Percentiles rank a stretch among this genome's conserved stretches.
phyloP scores from a whole-genome alignment of 1,140 invertebrate genomes.

The Mactra quadrangularis region DNA sequence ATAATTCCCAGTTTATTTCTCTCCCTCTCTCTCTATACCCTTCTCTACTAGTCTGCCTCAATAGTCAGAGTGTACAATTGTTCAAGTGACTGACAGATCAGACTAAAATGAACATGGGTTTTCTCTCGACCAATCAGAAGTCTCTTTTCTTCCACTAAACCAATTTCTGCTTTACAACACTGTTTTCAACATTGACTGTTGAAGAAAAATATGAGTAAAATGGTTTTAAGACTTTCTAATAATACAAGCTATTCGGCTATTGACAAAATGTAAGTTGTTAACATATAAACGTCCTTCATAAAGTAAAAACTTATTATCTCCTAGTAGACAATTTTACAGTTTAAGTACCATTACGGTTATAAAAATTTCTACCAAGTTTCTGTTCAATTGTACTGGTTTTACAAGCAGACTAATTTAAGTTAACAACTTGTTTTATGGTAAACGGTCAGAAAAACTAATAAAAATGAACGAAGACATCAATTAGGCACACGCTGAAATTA shows the following conservation, averaged over 20 bases:
- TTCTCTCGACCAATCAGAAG: slow-evolving; percentile 33
- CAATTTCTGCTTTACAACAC: slow-evolving; percentile 29
- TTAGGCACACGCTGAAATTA: no score
- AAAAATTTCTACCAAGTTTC: not conserved
- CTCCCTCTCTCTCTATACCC: no score
- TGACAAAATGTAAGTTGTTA: slow-evolving; percentile 14
- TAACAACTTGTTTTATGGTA: no score
- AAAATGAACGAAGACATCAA: no score
- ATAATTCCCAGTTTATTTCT: no score
- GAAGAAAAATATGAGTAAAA: slow-evolving; percentile 35
- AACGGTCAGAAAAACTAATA: no score
- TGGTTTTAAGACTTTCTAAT: slow-evolving; percentile 33
- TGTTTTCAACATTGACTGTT: slow-evolving; percentile 9
- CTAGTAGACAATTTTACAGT: slow-evolving; percentile 30
- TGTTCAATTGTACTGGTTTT: no score
- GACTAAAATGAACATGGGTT: slow-evolving; percentile 41
- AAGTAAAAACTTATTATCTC: slow-evolving; percentile 12
- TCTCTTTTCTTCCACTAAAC: slow-evolving; percentile 15
- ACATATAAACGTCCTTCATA: slow-evolving; percentile 35
- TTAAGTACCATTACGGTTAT: slow-evolving; percentile 18
- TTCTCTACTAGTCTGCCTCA: no score
- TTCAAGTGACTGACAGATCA: slow-evolving; percentile 30
- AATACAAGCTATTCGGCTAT: slow-evolving; percentile 31
- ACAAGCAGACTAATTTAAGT: no score
- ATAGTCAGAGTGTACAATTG: no score